These are phyloP conservation scores for Mesochorus sp. DNA, from an alignment of 2,888 invertebrate genomes.

Conservation along the genomic window DNA sequence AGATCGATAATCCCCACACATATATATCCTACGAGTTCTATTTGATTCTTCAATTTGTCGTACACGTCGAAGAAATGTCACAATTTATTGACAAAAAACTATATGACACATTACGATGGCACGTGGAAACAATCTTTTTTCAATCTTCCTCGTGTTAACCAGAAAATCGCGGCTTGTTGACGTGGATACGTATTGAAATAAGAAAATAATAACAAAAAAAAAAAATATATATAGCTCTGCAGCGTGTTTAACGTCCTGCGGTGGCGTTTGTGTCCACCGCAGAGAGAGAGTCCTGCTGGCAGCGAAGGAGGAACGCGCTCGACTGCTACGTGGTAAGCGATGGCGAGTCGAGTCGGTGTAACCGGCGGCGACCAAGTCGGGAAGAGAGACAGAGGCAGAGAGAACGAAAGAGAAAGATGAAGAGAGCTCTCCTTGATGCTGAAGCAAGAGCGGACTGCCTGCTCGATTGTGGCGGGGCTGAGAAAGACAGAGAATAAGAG, in stretches of 20 bases:
- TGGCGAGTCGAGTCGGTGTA: constrained; percentile 63
- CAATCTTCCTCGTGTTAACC: too few species aligned
- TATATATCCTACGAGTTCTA: not conserved
- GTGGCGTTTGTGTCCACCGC: constrained; percentile 37
- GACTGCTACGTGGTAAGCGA: constrained; percentile 64
- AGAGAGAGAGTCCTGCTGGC: constrained; percentile 58
- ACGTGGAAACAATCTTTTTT: not conserved
- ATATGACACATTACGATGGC: not conserved
- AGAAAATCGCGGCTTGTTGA: not conserved
- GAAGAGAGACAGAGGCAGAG: constrained; percentile 6
- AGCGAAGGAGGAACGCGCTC: constrained; percentile 66
- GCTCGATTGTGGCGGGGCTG: constrained; percentile 49
- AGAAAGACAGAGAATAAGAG: constrained; percentile 49
- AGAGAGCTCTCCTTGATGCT: constrained; percentile 57
- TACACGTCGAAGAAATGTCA: not conserved
- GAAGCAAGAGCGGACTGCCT: constrained; percentile 39
- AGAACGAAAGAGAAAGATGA: constrained; percentile 40
- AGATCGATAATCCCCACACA: not conserved
- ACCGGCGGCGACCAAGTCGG: constrained; percentile 39
- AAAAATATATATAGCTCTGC: not conserved
- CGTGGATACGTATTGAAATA: not conserved
- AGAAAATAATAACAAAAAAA: not conserved
- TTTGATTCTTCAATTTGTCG: not conserved
- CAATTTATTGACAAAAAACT: not conserved
- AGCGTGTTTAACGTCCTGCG: constrained; percentile 36